Conservation (phyloP, 2,797 vertebrate species). For the Muraenolepis orangiensis region DNA sequence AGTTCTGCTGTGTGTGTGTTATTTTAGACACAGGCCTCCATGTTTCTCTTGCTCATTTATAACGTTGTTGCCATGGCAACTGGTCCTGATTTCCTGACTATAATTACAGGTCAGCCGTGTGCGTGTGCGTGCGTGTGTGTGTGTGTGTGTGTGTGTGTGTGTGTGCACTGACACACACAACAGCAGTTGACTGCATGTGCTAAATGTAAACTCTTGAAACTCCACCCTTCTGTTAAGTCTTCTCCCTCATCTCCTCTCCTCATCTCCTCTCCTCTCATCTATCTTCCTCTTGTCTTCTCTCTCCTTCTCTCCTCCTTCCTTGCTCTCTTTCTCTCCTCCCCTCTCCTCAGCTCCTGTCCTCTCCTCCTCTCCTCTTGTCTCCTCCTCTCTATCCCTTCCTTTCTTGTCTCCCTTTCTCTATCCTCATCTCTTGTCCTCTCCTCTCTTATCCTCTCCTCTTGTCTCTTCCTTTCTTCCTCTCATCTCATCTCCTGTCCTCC, state of each 20-base stretch:
- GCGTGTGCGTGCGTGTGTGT: no score
- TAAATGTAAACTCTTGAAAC: constrained; percentile 22
- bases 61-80: constrained; percentile 69
- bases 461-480: not conserved
- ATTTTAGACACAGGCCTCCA: constrained; percentile 39
- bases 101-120: constrained; percentile 68
- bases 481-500: constrained; percentile 7
- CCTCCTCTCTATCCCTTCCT: no score
- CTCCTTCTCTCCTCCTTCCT: not conserved
- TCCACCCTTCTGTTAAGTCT: not conserved
- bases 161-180: not conserved
- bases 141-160: no score
- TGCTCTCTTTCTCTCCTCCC: constrained; percentile 4
- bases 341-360: not conserved
- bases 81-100: constrained; percentile 44
- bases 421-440: constrained; percentile 22
- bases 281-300: not conserved
- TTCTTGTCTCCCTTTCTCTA: no score
- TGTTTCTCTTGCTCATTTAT: constrained; percentile 62
- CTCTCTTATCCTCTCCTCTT: not conserved
- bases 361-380: constrained; percentile 4
- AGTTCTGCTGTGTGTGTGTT: constrained; percentile 63
- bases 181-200: not conserved
- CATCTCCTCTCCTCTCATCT: not conserved
- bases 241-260: not conserved